These are phyloP conservation scores for Hylomyscus alleni DNA, from an alignment of 2,797 vertebrate genomes.

Conservation along the genomic window DNA sequence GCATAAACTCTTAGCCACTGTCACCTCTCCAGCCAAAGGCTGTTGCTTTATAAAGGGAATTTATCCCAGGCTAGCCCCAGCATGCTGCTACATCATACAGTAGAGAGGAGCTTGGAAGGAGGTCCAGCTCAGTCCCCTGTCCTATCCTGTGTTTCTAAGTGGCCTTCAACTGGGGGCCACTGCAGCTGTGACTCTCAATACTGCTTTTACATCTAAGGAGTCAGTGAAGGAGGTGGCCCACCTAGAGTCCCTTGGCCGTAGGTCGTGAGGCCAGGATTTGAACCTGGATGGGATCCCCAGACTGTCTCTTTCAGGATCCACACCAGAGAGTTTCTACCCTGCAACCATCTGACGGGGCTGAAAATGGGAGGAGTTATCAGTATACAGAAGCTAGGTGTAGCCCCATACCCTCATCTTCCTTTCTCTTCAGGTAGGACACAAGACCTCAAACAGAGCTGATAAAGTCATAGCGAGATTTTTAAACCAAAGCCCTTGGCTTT, in stretches of 20 bases:
- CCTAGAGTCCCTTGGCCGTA: neutral
- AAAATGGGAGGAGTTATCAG: neutral
- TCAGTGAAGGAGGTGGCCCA: neutral
- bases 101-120: neutral
- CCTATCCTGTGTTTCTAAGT: neutral
- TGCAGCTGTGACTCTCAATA: neutral
- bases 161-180: accelerated
- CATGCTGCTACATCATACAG: too few species aligned
- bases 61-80: neutral
- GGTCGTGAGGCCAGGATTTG: neutral
- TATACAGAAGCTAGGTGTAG: accelerated
- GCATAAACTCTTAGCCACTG: neutral
- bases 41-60: neutral
- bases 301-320: neutral
- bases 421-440: neutral
- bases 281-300: neutral
- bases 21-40: neutral
- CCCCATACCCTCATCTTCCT: neutral
- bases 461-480: neutral
- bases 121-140: neutral
- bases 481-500: neutral
- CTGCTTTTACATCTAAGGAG: neutral
- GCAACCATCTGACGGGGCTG: accelerated
- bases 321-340: neutral
- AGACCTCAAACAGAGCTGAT: neutral